Base-by-base conservation (phyloP, 2,797 vertebrate genomes). In the Pangasius sanitwongsei region DNA sequence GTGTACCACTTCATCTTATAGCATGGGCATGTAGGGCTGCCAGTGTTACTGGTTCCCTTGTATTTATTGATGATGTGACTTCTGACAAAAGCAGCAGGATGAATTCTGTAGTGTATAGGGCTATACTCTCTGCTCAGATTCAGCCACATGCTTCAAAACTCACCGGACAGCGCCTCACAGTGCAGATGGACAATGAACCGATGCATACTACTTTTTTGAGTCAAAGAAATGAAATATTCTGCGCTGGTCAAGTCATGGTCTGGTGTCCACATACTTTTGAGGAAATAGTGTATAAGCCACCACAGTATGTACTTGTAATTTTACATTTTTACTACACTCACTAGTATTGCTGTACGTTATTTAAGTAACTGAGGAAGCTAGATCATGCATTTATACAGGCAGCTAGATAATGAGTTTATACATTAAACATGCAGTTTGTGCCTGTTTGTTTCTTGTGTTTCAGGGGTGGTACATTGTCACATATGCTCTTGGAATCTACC, bases 391-490 rank as follows among this genome's bases (percentile, higher is more conserved):
- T 13, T 53, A 1, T 53, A 13, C 50, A 37, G 50, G 7, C n/a
- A 37, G 53, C 16, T 15, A 13, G 72, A 28, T 50, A 57, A 20
- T 55, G n/a, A 34, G 50, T 82, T 41, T 78, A 7, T 78, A 18
- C 4, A 23, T 34, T 57, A 12, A 57, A 23, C 53, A 37, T 72
- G 48, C 4, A 5, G 1, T 90, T 86, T 90, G 89, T 44, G 20
- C 89, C 89, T 92, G 41, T 87, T 83, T 84, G 48, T 86, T 9
- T 74, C 44, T 63, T 86, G 55, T 91, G 11, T 92, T 95, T 92
- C 94, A 99, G 99, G 99, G 99, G 89, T 99, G 99, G 99, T 99
- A 99, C 96, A 99, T 99, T 93, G 97, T 99, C 95, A 99, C 99
- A 90, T 99, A 99, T 85, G 99, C 99, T 94, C 96, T 99, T 96